phyloP scores from a whole-genome alignment of 2,797 vertebrate species.

The Peromyscus eremicus region DNA sequence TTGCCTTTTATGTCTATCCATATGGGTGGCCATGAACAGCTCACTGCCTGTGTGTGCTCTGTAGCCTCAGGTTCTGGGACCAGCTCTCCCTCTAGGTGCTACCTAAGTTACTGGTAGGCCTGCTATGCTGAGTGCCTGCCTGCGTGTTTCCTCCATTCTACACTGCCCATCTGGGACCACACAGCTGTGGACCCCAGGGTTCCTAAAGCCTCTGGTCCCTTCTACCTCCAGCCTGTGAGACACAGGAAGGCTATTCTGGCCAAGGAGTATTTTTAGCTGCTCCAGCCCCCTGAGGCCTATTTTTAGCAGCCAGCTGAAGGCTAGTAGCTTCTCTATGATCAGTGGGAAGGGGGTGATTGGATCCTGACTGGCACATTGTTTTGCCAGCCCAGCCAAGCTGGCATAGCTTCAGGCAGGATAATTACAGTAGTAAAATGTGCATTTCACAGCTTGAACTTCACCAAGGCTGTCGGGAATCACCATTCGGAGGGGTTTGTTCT shows the following conservation, averaged over 20 bases:
- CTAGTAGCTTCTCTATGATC: slow-evolving; percentile 33
- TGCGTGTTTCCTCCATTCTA: not conserved
- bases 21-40: not conserved
- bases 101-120: not conserved
- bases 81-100: fast-evolving
- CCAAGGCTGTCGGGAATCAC: not conserved
- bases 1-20: not conserved
- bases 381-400: slow-evolving; percentile 39
- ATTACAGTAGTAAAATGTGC: not conserved
- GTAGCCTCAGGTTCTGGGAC: not conserved
- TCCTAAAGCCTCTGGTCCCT: not conserved
- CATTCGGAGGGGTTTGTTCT: not conserved
- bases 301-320: slow-evolving; percentile 69
- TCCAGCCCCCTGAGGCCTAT: slow-evolving; percentile 48
- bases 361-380: not conserved
- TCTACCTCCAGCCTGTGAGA: not conserved
- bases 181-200: slow-evolving; percentile 44
- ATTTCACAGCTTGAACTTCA: not conserved
- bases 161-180: not conserved
- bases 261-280: slow-evolving; percentile 75
- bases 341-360: not conserved
- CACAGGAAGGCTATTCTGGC: slow-evolving; percentile 11
- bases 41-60: not conserved
- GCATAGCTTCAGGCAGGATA: slow-evolving; percentile 50
- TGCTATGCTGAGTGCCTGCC: not conserved